These are phyloP conservation scores for Lepidurus arcticus DNA, from an alignment of 1,140 invertebrate genomes.

Conservation along the genomic window DNA sequence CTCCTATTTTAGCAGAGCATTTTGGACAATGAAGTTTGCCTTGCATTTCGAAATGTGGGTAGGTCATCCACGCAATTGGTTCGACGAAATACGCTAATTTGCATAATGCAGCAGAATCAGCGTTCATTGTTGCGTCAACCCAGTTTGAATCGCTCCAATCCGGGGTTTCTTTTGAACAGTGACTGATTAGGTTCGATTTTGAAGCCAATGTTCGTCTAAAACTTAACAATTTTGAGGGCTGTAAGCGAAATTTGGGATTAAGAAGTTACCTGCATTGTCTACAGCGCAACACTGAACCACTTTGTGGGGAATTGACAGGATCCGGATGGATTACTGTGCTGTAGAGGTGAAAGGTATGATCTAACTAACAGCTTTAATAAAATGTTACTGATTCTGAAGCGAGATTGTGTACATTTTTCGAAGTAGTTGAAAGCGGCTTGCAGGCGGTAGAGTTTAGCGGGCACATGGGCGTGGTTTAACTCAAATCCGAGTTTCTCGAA, in stretches of 20 bases:
- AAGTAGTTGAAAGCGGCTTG: background rate
- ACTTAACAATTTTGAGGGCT: background rate
- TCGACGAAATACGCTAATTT: background rate
- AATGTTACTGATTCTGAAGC: background rate
- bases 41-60: background rate
- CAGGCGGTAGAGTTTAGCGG: background rate
- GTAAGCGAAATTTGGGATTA: background rate
- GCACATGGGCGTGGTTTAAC: background rate
- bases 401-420: background rate
- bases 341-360: background rate
- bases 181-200: constrained; percentile 5
- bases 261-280: background rate
- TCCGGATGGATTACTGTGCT: background rate
- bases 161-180: background rate
- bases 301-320: background rate
- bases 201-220: background rate
- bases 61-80: background rate
- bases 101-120: background rate
- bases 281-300: background rate
- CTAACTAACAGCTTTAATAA: background rate
- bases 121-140: background rate
- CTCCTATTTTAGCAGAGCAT: background rate
- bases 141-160: background rate
- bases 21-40: constrained; percentile 1
- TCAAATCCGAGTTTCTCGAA: background rate